Percentiles rank a stretch among this genome's conserved stretches.
Evolutionary conservation across 2,797 vertebrate genomes (phyloP).

Genomic region (Enteromius afrohamiltoni): DNA sequence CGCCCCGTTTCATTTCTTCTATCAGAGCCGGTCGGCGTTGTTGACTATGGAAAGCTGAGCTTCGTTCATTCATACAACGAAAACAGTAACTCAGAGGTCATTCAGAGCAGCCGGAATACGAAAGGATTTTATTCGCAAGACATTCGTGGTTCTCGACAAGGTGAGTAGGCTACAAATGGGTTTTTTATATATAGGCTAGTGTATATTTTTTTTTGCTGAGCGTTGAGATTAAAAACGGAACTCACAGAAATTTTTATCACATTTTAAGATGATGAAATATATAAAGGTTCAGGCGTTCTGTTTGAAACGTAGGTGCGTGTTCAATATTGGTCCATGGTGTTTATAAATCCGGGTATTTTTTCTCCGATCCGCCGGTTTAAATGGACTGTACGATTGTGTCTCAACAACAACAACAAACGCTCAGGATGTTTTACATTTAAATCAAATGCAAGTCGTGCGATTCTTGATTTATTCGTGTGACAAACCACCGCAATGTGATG

Average conservation of each 20-base stretch:
- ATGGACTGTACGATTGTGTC: background rate
- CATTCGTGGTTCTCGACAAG: conserved; percentile 33
- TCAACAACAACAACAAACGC: background rate
- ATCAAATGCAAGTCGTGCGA: background rate
- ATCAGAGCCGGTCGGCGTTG: background rate
- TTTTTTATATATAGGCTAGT: background rate
- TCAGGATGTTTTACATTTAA: background rate
- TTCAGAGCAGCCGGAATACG: background rate
- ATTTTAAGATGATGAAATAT: background rate
- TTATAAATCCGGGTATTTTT: conserved; percentile 42
- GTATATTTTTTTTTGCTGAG: background rate
- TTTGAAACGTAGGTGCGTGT: background rate
- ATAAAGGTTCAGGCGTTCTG: background rate
- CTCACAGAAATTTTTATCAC: background rate
- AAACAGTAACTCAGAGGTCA: background rate
- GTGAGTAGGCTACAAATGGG: conserved; percentile 40
- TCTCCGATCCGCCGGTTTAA: conserved; percentile 22
- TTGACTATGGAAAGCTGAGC: conserved; percentile 49
- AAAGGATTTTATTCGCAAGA: conserved; percentile 20
- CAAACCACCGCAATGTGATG: background rate
- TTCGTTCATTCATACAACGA: conserved; percentile 19
- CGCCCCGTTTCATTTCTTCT: conserved; percentile 23
- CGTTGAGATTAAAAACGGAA: conserved; percentile 5
- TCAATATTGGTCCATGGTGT: conserved; percentile 6
- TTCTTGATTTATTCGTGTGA: background rate